These are phyloP conservation scores for Pogonophryne albipinna DNA, from an alignment of 2,797 vertebrate genomes.

Conservation along the genomic window DNA sequence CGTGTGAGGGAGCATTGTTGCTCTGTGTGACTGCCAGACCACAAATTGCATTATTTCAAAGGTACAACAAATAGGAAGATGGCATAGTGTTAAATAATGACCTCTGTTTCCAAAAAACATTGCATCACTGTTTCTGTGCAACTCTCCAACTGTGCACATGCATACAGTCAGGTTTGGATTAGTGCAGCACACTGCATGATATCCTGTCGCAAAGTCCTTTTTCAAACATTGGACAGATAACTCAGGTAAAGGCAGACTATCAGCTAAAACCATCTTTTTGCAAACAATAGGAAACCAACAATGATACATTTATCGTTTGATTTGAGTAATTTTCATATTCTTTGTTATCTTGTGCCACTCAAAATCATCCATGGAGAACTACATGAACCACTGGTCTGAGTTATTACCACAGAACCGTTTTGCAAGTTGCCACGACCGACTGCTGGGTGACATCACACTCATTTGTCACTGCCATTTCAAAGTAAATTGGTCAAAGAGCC, in stretches of 20 bases:
- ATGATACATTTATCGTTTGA: neutral
- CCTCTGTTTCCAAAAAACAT: neutral
- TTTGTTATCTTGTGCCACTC: neutral
- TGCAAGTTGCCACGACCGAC: conserved; percentile 11
- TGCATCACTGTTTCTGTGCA: neutral
- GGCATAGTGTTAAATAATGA: neutral
- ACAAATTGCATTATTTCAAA: neutral
- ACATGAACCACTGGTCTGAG: conserved; percentile 12
- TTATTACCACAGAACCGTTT: conserved; percentile 24
- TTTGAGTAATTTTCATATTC: conserved; percentile 12
- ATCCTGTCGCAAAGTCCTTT: neutral
- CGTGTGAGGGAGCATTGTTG: neutral
- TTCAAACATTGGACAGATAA: neutral
- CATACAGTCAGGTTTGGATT: neutral
- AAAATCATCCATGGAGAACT: neutral
- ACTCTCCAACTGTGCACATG: neutral
- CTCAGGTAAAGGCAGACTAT: neutral
- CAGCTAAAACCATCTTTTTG: neutral
- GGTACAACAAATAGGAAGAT: neutral
- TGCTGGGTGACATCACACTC: conserved; percentile 33
- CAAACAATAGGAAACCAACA: neutral
- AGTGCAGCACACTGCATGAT: too few species aligned
- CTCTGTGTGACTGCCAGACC: neutral
- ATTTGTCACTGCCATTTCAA: conserved; percentile 36
- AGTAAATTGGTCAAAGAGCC: conserved; percentile 26